These are phyloP conservation scores for Neodontobutis hainanensis DNA, from an alignment of 2,113 vertebrate species.

Conservation along the genomic window DNA sequence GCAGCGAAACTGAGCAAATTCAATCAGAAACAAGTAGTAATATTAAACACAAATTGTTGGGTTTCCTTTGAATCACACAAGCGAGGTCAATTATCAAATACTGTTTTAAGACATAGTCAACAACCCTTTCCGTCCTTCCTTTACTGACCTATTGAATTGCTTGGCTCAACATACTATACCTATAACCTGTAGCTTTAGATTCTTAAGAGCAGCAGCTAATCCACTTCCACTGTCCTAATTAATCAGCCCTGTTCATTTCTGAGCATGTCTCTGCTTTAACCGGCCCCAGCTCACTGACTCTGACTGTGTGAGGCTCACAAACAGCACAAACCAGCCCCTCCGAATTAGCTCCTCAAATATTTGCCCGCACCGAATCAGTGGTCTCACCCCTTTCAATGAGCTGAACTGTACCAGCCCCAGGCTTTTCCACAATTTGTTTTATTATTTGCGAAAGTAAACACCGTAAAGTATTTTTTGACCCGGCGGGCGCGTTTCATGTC, in stretches of 20 bases:
- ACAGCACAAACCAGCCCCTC: conserved; percentile 64
- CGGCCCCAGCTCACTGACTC: conserved; percentile 15
- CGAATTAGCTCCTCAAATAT: conserved; percentile 82
- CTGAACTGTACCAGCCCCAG: conserved; percentile 67
- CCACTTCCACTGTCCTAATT: conserved; percentile 6
- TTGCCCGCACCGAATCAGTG: conserved; percentile 73
- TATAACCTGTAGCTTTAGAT: not conserved
- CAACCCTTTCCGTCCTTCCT: too few species aligned
- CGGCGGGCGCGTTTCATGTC: conserved; percentile 64
- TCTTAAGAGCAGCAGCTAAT: conserved; percentile 4
- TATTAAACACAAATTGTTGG: too few species aligned
- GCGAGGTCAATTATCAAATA: too few species aligned
- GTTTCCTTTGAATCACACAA: too few species aligned
- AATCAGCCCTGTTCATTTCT: conserved; percentile 11
- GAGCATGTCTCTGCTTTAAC: conserved; percentile 12
- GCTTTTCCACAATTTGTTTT: conserved; percentile 73
- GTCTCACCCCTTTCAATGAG: conserved; percentile 74
- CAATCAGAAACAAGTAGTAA: too few species aligned
- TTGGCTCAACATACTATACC: too few species aligned
- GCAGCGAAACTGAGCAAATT: too few species aligned
- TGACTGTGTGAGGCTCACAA: conserved; percentile 30
- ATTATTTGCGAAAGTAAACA: conserved; percentile 76
- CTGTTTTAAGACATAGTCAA: too few species aligned
- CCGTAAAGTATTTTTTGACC: conserved; percentile 73
- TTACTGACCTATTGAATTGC: too few species aligned